Conservation (phyloP, 1,140 invertebrate genomes). For the Cataglyphis hispanica region DNA sequence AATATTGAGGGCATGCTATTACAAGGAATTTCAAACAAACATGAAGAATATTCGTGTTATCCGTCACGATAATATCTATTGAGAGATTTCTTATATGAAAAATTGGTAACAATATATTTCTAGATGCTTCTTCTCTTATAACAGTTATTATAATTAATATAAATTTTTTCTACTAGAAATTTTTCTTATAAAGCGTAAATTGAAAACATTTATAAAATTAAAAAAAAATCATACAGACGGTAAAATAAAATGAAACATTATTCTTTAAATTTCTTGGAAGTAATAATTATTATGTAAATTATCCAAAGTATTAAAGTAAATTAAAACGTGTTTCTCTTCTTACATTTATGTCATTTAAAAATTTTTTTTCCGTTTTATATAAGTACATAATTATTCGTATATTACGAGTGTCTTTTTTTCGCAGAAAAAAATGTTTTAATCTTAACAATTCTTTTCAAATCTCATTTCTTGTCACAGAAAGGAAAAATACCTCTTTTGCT, state of each 20-base stretch:
- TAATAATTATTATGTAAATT: background rate
- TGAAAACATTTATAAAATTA: background rate
- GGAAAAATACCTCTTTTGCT: slow-evolving; percentile 97
- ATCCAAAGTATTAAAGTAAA: background rate
- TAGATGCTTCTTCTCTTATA: background rate
- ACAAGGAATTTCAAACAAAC: background rate
- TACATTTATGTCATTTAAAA: background rate
- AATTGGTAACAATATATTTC: background rate
- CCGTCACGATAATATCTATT: background rate
- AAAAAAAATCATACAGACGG: background rate
- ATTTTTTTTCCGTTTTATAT: background rate
- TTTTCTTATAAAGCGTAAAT: background rate
- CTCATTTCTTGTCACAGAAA: slow-evolving; percentile 88
- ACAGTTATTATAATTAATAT: background rate
- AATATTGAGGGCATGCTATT: too few relatives aligned
- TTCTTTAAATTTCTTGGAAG: background rate
- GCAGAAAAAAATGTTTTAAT: background rate
- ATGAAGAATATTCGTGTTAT: background rate
- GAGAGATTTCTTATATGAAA: background rate
- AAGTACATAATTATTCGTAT: background rate
- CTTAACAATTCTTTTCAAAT: background rate
- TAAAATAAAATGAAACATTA: background rate
- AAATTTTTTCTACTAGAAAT: background rate
- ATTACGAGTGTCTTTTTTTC: background rate
- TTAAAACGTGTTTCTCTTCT: background rate